phyloP scores from a whole-genome alignment of 2,888 invertebrate species.

The Agrotis puta region DNA sequence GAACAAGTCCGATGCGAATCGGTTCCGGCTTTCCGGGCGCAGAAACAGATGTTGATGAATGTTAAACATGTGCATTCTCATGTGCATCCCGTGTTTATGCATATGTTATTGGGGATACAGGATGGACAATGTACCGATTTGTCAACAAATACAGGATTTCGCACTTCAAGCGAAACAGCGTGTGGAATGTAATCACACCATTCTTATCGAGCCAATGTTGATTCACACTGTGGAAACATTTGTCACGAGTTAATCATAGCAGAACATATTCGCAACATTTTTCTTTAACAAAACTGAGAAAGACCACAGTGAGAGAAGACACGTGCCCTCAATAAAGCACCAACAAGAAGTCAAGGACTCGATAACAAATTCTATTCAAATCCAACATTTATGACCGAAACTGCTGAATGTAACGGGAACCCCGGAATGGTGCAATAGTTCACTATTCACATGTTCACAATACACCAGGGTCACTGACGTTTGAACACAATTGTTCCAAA shows the following conservation, averaged over 20 bases:
- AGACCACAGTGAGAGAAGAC: background rate
- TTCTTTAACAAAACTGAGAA: background rate
- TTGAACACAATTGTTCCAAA: constrained; percentile 74
- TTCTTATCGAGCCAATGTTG: constrained; percentile 23
- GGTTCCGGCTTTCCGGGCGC: constrained; percentile 45
- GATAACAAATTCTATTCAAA: constrained; percentile 29
- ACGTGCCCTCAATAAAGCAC: constrained; percentile 9
- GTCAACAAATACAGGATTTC: constrained; percentile 6
- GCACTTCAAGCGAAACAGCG: background rate
- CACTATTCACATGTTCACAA: constrained; percentile 67
- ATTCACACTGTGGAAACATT: constrained; percentile 25
- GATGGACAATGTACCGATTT: background rate
- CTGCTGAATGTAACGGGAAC: constrained; percentile 44
- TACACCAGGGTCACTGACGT: constrained; percentile 71
- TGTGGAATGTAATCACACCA: constrained; percentile 10
- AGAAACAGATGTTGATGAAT: constrained; percentile 46
- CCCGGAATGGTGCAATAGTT: constrained; percentile 64
- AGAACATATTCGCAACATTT: constrained; percentile 9
- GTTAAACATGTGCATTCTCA: constrained; percentile 24
- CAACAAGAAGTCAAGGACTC: background rate
- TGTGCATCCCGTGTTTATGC: constrained; percentile 35
- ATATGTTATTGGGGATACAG: constrained; percentile 13
- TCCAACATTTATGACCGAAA: constrained; percentile 31
- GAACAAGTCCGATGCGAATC: constrained; percentile 38
- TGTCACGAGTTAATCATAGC: constrained; percentile 7